phyloP scores from a whole-genome alignment of 2,797 vertebrate genomes.

The Leptodactylus fallax region DNA sequence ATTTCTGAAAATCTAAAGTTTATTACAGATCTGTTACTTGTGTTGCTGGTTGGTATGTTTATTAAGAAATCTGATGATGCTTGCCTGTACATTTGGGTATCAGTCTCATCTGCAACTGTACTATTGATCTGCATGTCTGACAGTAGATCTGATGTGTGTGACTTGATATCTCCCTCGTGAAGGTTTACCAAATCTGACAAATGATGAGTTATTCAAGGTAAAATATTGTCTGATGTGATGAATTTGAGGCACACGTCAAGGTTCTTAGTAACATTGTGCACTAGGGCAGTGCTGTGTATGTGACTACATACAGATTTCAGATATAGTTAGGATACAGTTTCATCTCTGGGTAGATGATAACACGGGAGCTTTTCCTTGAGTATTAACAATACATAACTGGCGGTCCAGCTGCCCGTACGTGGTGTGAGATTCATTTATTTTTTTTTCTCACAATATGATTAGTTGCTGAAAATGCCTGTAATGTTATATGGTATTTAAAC shows the following conservation, averaged over 20 bases:
- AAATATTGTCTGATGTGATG: not conserved
- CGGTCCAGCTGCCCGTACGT: not conserved
- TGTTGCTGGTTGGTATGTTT: too few relatives aligned
- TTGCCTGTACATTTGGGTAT: too few relatives aligned
- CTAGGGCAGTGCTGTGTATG: not conserved
- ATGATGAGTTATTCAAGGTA: not conserved
- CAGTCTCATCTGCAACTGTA: too few relatives aligned
- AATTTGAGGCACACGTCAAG: not conserved
- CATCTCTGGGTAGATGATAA: not conserved
- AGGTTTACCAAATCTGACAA: too few relatives aligned
- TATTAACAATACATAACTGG: not conserved
- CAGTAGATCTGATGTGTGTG: too few relatives aligned
- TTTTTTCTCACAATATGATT: slow-evolving; percentile 28
- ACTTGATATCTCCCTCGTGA: too few relatives aligned
- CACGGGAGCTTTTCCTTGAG: not conserved
- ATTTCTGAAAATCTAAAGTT: too few relatives aligned
- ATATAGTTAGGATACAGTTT: not conserved
- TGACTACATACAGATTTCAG: not conserved
- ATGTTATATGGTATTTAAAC: slow-evolving; percentile 28
- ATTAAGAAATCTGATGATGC: too few relatives aligned
- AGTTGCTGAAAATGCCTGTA: slow-evolving; percentile 21
- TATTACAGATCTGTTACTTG: too few relatives aligned
- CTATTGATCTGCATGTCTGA: too few relatives aligned
- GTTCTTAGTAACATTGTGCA: not conserved
- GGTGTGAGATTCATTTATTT: not conserved